Base-by-base conservation (phyloP, 2,888 invertebrate species). In the Pammene aurita region DNA sequence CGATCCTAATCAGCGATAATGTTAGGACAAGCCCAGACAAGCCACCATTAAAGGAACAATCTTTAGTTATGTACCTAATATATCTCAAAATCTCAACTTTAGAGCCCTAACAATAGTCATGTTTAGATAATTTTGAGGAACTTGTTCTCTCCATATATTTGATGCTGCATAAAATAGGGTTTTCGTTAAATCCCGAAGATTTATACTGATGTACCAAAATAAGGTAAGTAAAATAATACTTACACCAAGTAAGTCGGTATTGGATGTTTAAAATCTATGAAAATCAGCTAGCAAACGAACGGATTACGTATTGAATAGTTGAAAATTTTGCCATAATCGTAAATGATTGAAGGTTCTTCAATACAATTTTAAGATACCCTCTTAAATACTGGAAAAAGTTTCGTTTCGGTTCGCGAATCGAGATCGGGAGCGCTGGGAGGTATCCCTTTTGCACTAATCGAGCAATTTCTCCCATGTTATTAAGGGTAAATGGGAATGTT, bases 401-500 rank as follows among this genome's bases (percentile, higher is more conserved):
- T 76, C 76, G 74, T 80, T 76, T 77, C 79, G 77, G 78, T 79
- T 75, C 78, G 72, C 77, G 78, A 77, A 80, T 82, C 76, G 77
- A 85, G 84, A 84, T 85, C 81, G 84, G 83, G 84, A 77, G 78
- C 78, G 78, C 78, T 76, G 78, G 79, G 78, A 83, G 81, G 82
- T 82, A 85, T 84, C 82, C 84, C 79, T 85, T 85, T 79, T 81
- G 81, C 85, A 87, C 89, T 90, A 90, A 90, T 90, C 90, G 90
- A 84, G 89, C 87, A 89, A 90, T 90, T 87, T 89, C 85, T 89
- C 86, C 83, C 86, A 86, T 88, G 88, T 90, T 90, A 90, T 90
- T 89, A 90, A 89, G 85, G 88, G 83, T 82, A 87, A 90, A 90
- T 87, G 88, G 88, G 87, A 87, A 88, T 87, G 86, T 89, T 90